Evolutionary conservation across 2,797 vertebrate genomes (phyloP).

Genomic region (Coranthus polyacanthus): DNA sequence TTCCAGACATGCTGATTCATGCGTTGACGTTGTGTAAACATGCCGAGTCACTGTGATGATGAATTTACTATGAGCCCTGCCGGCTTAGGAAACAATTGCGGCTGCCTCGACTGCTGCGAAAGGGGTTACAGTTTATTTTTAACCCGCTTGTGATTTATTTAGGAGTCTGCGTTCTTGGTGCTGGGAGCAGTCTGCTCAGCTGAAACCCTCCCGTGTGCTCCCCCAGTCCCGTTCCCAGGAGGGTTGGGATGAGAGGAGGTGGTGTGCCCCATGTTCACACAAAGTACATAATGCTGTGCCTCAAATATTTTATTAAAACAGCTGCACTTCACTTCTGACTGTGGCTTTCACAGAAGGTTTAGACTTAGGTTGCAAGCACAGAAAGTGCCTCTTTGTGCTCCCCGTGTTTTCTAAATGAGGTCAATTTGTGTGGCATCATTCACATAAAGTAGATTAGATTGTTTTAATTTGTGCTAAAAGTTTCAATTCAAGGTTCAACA

Average conservation of each 20-base stretch:
- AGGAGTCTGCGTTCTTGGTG: constrained; percentile 58
- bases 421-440: too few relatives aligned
- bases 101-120: constrained; percentile 46
- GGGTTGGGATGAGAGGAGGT: constrained; percentile 22
- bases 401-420: too few relatives aligned
- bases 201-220: constrained; percentile 43
- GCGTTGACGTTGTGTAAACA: constrained; percentile 40
- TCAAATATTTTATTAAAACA: constrained; percentile 4
- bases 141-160: constrained; percentile 77
- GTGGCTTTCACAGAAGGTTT: background rate
- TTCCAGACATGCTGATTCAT: constrained; percentile 61
- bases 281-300: constrained; percentile 2
- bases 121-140: constrained; percentile 73
- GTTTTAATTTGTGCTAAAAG: too few relatives aligned
- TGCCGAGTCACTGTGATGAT: constrained; percentile 49
- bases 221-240: constrained; percentile 31
- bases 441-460: too few relatives aligned
- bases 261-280: constrained; percentile 24
- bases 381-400: background rate
- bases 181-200: constrained; percentile 48
- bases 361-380: background rate
- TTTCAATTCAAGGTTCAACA: too few relatives aligned
- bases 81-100: constrained; percentile 54
- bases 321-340: background rate
- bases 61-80: constrained; percentile 53